Evolutionary conservation across 2,113 vertebrate species (phyloP).

Genomic region (Siphamia tubifer): DNA sequence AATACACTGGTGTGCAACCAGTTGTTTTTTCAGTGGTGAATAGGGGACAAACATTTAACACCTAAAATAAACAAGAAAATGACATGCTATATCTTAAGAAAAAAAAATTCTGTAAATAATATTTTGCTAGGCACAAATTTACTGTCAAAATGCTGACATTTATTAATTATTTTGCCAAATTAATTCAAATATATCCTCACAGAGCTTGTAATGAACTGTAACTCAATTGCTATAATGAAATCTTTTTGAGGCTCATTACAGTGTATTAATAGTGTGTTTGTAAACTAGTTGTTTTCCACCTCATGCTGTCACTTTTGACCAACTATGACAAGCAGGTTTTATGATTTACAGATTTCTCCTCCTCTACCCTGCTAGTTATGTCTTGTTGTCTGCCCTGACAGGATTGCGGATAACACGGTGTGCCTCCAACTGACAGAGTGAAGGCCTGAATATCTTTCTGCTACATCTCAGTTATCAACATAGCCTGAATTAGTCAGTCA

Average conservation of each 20-base stretch:
- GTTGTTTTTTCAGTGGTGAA: too few relatives aligned
- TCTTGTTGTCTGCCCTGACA: conserved; percentile 58
- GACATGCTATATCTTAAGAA: too few relatives aligned
- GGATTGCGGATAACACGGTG: conserved; percentile 34
- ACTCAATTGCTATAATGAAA: conserved; percentile 36
- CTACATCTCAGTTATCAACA: conserved; percentile 54
- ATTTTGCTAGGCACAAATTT: too few relatives aligned
- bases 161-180: background rate
- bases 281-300: conserved; percentile 29
- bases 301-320: conserved; percentile 41
- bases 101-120: too few relatives aligned
- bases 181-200: background rate
- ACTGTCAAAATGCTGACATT: too few relatives aligned
- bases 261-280: conserved; percentile 22
- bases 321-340: conserved; percentile 39
- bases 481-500: conserved; percentile 63
- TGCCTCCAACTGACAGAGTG: conserved; percentile 46
- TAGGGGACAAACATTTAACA: too few relatives aligned
- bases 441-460: conserved; percentile 47
- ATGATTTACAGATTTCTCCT: conserved; percentile 40
- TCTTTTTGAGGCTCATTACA: conserved; percentile 55
- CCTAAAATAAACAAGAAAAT: too few relatives aligned
- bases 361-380: conserved; percentile 26
- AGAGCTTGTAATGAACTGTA: conserved; percentile 33
- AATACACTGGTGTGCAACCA: too few relatives aligned